phyloP scores from a whole-genome alignment of 2,888 invertebrate genomes.

The Galeruca laticollis region DNA sequence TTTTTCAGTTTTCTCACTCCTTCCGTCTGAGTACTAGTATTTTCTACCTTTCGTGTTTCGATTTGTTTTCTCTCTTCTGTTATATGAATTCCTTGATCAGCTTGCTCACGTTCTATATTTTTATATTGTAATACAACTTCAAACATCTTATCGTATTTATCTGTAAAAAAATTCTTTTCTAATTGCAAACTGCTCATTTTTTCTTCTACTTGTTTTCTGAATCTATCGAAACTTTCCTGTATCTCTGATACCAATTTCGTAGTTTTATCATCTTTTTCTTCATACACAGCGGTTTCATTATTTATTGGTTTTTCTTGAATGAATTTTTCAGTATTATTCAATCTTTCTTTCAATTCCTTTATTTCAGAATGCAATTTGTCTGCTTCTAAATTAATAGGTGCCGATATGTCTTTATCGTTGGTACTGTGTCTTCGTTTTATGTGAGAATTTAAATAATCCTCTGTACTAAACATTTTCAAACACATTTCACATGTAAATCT shows the following conservation, averaged over 20 bases:
- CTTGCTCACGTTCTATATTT: slow-evolving; percentile 50
- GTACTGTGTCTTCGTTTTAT: slow-evolving; percentile 71
- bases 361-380: slow-evolving; percentile 75
- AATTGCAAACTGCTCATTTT: slow-evolving; percentile 66
- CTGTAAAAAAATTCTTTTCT: slow-evolving; percentile 70
- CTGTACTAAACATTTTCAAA: slow-evolving; percentile 76
- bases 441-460: slow-evolving; percentile 75
- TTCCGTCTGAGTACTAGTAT: slow-evolving; percentile 58
- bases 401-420: slow-evolving; percentile 55
- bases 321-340: slow-evolving; percentile 72
- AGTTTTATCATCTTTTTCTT: slow-evolving; percentile 32
- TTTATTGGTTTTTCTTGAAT: slow-evolving; percentile 63
- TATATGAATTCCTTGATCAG: slow-evolving; percentile 56
- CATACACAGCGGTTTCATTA: slow-evolving; percentile 39
- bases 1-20: slow-evolving; percentile 27
- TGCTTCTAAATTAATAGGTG: slow-evolving; percentile 68
- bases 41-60: slow-evolving; percentile 38
- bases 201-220: slow-evolving; percentile 60
- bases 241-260: slow-evolving; percentile 53
- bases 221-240: slow-evolving; percentile 62
- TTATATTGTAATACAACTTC: slow-evolving; percentile 54
- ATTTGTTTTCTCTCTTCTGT: slow-evolving; percentile 21
- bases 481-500: slow-evolving; percentile 74
- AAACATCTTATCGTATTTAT: slow-evolving; percentile 70
- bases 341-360: slow-evolving; percentile 73